Evolutionary conservation across 1,140 invertebrate species (phyloP).

Genomic region (Zaprionus vittiger): DNA sequence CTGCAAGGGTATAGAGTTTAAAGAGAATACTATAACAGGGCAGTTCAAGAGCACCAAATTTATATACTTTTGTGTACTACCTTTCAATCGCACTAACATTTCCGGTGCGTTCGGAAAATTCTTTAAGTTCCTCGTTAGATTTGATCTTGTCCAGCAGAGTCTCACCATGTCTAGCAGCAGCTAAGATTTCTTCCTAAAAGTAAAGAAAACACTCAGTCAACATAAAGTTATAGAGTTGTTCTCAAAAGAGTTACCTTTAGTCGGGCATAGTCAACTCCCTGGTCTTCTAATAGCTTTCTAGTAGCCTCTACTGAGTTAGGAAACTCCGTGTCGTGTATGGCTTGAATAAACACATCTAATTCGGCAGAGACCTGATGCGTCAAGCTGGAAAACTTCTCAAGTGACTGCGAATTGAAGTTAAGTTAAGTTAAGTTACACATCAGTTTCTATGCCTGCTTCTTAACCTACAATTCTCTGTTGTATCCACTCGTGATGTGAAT

Average conservation of each 20-base stretch:
- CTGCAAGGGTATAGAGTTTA: constrained; percentile 15
- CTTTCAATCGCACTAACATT: constrained; percentile 97
- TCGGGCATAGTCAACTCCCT: constrained; percentile 88
- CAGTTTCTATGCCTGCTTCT: neutral
- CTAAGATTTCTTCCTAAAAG: constrained; percentile 89
- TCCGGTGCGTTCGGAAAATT: constrained; percentile 89
- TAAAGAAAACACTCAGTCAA: constrained; percentile 5
- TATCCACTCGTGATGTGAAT: constrained; percentile 98
- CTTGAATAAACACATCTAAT: constrained; percentile 93
- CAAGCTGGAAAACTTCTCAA: constrained; percentile 96
- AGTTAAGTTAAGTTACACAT: neutral
- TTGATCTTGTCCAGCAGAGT: constrained; percentile 90
- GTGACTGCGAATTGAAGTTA: constrained; percentile 87
- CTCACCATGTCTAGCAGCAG: constrained; percentile 93
- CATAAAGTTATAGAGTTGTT: neutral
- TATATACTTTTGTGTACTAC: constrained; percentile 84
- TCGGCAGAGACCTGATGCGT: constrained; percentile 94
- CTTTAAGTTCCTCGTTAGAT: constrained; percentile 86
- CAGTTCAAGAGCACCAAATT: constrained; percentile 42
- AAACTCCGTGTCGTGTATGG: constrained; percentile 92
- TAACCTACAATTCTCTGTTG: constrained; percentile 95
- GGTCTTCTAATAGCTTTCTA: constrained; percentile 88
- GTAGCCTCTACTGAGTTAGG: constrained; percentile 93
- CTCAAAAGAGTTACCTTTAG: constrained; percentile 85
- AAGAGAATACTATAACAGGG: constrained; percentile 36